phyloP scores from a whole-genome alignment of 2,113 vertebrate genomes.

The Embiotoca jacksoni region DNA sequence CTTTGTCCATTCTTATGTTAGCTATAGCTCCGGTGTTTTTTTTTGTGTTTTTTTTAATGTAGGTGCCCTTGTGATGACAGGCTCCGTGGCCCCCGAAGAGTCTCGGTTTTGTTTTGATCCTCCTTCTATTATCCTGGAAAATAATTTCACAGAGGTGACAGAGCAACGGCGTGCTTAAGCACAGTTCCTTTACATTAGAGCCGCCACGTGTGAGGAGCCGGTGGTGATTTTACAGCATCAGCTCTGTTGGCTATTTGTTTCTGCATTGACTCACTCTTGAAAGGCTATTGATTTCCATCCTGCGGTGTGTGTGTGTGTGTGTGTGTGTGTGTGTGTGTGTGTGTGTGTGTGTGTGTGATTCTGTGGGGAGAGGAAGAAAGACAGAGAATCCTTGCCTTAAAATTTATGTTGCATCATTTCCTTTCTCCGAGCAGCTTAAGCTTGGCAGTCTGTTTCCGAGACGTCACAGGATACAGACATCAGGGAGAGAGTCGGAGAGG shows the following conservation, averaged over 20 bases:
- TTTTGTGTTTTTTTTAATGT: conserved; percentile 5
- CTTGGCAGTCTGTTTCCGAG: conserved; percentile 47
- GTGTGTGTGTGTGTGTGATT: background rate
- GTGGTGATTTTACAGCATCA: conserved; percentile 56
- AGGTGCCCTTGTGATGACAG: background rate
- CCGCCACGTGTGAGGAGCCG: background rate
- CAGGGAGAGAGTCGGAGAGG: conserved; percentile 29
- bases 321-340: background rate
- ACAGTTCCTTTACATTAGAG: conserved; percentile 49
- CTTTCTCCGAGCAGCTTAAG: conserved; percentile 56
- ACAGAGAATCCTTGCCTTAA: conserved; percentile 52
- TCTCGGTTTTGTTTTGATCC: conserved; percentile 3
- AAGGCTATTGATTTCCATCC: conserved; percentile 77
- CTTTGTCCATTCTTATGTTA: background rate
- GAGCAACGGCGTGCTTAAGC: conserved; percentile 43
- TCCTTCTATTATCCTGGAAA: conserved; percentile 36
- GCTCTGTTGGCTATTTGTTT: conserved; percentile 74
- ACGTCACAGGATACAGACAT: conserved; percentile 62
- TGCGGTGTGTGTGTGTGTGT: conserved; percentile 25
- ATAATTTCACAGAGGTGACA: conserved; percentile 13
- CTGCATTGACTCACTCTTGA: conserved; percentile 74
- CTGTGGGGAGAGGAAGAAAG: conserved; percentile 18
- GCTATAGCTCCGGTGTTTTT: background rate
- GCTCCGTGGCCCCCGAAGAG: background rate
- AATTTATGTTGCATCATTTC: conserved; percentile 72